These are phyloP conservation scores for Anabacerthia variegaticeps DNA, from an alignment of 2,797 vertebrate genomes.

Conservation along the genomic window DNA sequence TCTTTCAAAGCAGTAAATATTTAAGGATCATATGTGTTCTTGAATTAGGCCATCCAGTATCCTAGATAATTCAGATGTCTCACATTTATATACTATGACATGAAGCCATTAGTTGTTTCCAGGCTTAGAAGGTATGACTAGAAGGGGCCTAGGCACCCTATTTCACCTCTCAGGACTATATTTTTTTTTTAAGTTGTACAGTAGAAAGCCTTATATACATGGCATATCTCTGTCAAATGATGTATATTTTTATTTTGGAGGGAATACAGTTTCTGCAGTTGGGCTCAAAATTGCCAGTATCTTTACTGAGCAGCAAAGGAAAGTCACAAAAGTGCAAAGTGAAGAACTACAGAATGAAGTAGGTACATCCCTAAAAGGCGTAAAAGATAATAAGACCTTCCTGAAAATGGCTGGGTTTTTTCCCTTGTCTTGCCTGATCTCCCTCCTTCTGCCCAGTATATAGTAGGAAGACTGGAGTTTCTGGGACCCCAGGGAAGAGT, in stretches of 20 bases:
- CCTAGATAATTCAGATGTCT: neutral
- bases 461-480: constrained; percentile 8
- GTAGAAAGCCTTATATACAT: neutral
- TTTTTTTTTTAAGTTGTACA: neutral
- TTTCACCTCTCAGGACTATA: neutral
- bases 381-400: neutral
- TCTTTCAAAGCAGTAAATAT: neutral
- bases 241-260: neutral
- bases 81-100: neutral
- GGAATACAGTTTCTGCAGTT: neutral
- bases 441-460: neutral
- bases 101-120: neutral
- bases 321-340: neutral
- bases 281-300: neutral
- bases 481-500: constrained; percentile 50
- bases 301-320: neutral
- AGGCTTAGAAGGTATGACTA: neutral
- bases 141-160: neutral
- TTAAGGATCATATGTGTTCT: neutral
- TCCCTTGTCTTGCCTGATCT: neutral
- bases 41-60: neutral
- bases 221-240: neutral
- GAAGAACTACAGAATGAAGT: neutral
- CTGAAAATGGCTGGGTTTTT: neutral
- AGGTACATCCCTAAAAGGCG: neutral